Evolutionary conservation across 1,140 invertebrate species (phyloP), one percentile per base, ranked within the genome.

Genomic region (Cecropterus lyciades): DNA sequence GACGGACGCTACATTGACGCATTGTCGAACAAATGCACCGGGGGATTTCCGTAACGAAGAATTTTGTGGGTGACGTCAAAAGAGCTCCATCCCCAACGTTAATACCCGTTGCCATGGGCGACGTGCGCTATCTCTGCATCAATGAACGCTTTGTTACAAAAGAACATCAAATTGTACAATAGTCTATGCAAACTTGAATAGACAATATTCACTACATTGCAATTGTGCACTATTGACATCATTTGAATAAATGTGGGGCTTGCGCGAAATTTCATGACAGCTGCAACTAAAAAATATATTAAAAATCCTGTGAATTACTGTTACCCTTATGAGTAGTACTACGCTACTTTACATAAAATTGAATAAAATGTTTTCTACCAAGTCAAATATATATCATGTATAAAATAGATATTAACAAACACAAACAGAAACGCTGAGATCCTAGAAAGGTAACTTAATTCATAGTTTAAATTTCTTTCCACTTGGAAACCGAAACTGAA

Each of bases 71-170:
- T 83, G 78, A 83, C 68, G 42, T 13, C 46, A 72, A 73, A 73
- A 77, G 83, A 84, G 82, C 73, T 72, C 57, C 70, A 78, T 82
- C 82, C 85, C 82, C 79, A 76, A 65, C 70, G 60, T 67, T 75
- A 73, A 73, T 71, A 69, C 67, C 40, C 70, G 84, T 88, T 83
- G 80, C 76, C 68, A 78, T 5, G 49, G 79, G 82, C 79, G 77
- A 84, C 88, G 79, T 72, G 72, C 67, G 65, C 75, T 85, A 80
- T 87, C 86, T 83, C 72, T 76, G 67, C 75, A 85, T 87, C 79
- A 76, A 76, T 78, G 69, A 77, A 77, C 68, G 48, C 69, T 79
- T 81, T 79, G 77, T 81, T 65, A 59, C 67, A 72, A 62, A 11
- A 65, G 59, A 59, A 59, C 66, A 70, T 56, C 24, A 55, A 49